A percentile compares a stretch with the other conserved stretches of the same genome.
These are phyloP conservation scores for Coturnix japonica DNA, from an alignment of 2,113 vertebrate genomes.

Conservation along the genomic window DNA sequence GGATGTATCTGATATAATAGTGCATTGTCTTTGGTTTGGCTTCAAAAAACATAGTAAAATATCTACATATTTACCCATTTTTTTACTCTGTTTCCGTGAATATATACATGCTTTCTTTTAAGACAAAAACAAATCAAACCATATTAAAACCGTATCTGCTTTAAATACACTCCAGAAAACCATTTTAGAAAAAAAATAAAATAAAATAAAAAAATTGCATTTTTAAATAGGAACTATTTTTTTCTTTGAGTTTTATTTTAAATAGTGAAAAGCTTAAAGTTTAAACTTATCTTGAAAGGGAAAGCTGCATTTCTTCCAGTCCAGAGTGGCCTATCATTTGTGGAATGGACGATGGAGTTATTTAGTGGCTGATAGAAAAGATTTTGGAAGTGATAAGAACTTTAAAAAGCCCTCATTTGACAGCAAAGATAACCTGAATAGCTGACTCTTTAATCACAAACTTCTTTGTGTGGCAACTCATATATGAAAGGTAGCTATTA, in stretches of 20 bases:
- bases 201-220: background rate
- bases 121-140: background rate
- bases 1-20: background rate
- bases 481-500: background rate
- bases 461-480: rapidly evolving
- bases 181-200: background rate
- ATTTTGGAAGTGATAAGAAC: background rate
- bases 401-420: background rate
- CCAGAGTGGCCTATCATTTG: background rate
- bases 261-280: background rate
- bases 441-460: background rate
- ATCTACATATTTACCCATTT: background rate
- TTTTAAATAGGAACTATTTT: background rate
- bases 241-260: background rate
- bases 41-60: slow-evolving; percentile 14
- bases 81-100: background rate
- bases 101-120: background rate
- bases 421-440: background rate
- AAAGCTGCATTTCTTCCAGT: background rate
- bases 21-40: background rate
- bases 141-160: background rate
- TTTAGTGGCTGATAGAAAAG: background rate
- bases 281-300: background rate
- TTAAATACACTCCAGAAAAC: background rate
- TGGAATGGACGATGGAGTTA: background rate